Percentiles rank a stretch among this genome's conserved stretches.
These are phyloP conservation scores for Drosophila longiperda DNA, from an alignment of 2,888 invertebrate genomes.

Conservation along the genomic window DNA sequence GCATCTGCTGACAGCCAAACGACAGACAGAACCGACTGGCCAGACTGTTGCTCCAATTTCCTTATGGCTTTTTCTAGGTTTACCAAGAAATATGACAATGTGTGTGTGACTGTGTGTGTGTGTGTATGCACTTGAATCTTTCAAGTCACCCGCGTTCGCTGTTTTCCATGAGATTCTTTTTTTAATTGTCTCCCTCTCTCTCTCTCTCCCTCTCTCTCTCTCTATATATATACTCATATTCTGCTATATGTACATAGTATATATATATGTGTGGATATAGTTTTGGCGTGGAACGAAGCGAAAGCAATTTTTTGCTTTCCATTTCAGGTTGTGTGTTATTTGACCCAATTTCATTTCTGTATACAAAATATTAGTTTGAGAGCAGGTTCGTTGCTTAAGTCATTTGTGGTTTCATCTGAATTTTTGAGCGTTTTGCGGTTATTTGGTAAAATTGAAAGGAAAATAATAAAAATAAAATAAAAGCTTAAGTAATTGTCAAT, in stretches of 20 bases:
- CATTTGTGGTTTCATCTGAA: slow-evolving; percentile 49
- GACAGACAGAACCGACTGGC: slow-evolving; percentile 15
- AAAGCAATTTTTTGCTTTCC: slow-evolving; percentile 76
- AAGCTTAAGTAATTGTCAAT: not conserved
- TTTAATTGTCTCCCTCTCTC: slow-evolving; percentile 24
- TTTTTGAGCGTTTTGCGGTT: not conserved
- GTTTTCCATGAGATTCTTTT: slow-evolving; percentile 47
- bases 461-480: not conserved
- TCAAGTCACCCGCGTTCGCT: slow-evolving; percentile 11
- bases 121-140: not conserved
- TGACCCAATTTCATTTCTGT: slow-evolving; percentile 64
- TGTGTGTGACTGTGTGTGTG: not conserved
- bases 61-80: slow-evolving; percentile 49
- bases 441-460: not conserved
- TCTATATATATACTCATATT: not conserved
- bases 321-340: slow-evolving; percentile 60
- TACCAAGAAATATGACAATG: slow-evolving; percentile 66
- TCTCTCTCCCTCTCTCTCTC: not conserved
- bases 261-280: slow-evolving; percentile 20
- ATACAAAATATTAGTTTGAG: slow-evolving; percentile 22
- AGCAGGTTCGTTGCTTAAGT: slow-evolving; percentile 48
- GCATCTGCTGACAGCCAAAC: slow-evolving; percentile 47
- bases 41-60: slow-evolving; percentile 68
- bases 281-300: slow-evolving; percentile 61
- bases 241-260: not conserved